A percentile compares a stretch with the other conserved stretches of the same genome.
Evolutionary conservation across 2,888 invertebrate genomes (phyloP).

Genomic region (Protonemura montana): DNA sequence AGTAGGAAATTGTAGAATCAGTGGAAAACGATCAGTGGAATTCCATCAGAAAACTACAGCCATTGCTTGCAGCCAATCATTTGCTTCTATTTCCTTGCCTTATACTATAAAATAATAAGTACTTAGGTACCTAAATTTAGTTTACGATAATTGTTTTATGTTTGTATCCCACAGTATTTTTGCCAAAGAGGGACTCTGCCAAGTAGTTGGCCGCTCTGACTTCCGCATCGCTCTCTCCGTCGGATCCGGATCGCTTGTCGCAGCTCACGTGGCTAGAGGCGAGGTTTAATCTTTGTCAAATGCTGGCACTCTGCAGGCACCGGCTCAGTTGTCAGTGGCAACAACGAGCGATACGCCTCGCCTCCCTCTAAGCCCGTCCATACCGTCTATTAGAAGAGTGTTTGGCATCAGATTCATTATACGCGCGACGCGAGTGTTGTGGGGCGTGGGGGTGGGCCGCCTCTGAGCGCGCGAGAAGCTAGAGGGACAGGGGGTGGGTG

Average conservation of each 20-base stretch:
- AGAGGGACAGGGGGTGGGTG: background rate
- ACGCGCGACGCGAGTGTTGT: background rate
- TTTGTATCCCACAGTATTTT: no score
- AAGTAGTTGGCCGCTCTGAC: no score
- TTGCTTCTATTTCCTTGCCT: no score
- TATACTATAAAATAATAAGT: no score
- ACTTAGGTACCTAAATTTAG: no score
- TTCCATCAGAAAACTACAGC: no score
- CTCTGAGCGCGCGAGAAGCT: background rate
- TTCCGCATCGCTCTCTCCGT: no score
- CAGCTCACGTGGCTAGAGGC: background rate
- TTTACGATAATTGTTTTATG: no score
- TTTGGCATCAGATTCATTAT: constrained; percentile 5
- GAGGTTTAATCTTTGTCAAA: background rate
- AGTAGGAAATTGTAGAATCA: no score
- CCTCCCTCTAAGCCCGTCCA: background rate
- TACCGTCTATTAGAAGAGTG: background rate
- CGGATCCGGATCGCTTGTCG: background rate
- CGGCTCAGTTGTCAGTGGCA: background rate
- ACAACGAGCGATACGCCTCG: background rate
- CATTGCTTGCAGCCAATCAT: no score
- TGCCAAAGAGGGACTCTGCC: no score
- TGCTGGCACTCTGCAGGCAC: background rate
- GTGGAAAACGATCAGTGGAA: no score
- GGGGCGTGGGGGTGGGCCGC: background rate